phyloP scores from a whole-genome alignment of 2,797 vertebrate species.

The Antennarius maculatus region DNA sequence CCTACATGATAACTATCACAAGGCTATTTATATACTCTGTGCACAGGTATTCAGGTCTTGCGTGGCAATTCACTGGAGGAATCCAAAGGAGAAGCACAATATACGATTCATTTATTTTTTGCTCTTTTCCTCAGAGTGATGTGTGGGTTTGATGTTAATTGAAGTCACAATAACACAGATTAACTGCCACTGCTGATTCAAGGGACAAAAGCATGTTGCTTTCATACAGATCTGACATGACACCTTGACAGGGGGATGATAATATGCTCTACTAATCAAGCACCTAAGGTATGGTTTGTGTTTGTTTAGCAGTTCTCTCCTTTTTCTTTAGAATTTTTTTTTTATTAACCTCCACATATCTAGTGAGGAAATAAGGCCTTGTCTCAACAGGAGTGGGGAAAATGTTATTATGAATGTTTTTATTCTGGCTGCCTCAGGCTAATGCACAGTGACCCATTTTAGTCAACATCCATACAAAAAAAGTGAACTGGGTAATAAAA shows the following conservation, averaged over 20 bases:
- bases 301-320: neutral
- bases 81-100: conserved; percentile 11
- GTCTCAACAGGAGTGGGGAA: conserved; percentile 20
- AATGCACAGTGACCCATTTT: conserved; percentile 66
- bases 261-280: conserved; percentile 38
- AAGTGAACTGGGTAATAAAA: conserved; percentile 36
- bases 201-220: conserved; percentile 27
- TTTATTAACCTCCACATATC: conserved; percentile 19
- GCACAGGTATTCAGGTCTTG: conserved; percentile 45
- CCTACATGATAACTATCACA: conserved; percentile 71
- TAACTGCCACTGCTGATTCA: conserved; percentile 43
- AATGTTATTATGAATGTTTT: conserved; percentile 22
- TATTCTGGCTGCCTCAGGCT: conserved; percentile 48
- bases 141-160: conserved; percentile 42
- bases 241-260: conserved; percentile 36
- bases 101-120: conserved; percentile 16
- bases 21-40: conserved; percentile 70
- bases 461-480: conserved; percentile 47
- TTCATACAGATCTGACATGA: conserved; percentile 4
- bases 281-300: conserved; percentile 26
- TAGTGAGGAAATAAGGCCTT: conserved; percentile 31
- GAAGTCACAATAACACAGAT: conserved; percentile 25
- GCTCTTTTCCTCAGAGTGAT: conserved; percentile 5
- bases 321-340: conserved; percentile 16
- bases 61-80: conserved; percentile 28